Evolutionary conservation across 2,113 vertebrate species (phyloP).

Genomic region (Asarcornis scutulata): DNA sequence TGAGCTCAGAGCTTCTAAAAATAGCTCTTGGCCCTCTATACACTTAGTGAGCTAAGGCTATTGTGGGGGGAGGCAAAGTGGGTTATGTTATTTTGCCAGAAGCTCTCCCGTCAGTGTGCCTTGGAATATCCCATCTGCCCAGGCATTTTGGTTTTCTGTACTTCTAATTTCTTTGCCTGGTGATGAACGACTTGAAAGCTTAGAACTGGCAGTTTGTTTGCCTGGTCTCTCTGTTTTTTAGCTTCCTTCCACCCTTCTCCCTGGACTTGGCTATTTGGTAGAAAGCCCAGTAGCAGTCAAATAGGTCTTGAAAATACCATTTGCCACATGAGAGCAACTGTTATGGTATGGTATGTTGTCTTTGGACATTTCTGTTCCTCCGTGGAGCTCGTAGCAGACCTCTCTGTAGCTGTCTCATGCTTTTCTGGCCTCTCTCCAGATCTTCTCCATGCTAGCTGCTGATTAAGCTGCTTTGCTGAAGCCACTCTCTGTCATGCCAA

Average conservation of each 20-base stretch:
- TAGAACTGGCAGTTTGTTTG: neutral
- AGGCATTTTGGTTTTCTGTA: neutral
- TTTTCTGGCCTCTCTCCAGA: neutral
- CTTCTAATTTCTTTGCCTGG: neutral
- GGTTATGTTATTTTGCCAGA: slow-evolving; percentile 48
- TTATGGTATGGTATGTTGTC: neutral
- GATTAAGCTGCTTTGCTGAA: neutral
- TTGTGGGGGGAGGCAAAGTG: neutral
- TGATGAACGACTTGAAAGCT: neutral
- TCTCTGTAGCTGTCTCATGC: neutral
- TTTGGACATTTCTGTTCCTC: neutral
- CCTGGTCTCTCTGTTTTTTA: neutral
- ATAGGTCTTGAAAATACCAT: neutral
- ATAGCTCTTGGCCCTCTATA: slow-evolving; percentile 32
- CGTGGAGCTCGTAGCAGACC: neutral
- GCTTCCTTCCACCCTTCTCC: neutral
- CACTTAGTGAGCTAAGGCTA: slow-evolving; percentile 27
- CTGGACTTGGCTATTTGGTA: neutral
- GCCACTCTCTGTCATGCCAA: neutral
- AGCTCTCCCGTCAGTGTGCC: neutral
- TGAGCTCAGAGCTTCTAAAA: slow-evolving; percentile 66
- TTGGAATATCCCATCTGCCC: slow-evolving; percentile 8
- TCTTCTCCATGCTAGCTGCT: neutral
- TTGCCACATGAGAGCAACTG: neutral
- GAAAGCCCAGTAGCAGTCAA: neutral